Percentiles rank a stretch among this genome's conserved stretches.
Evolutionary conservation across 2,888 invertebrate species (phyloP).

Genomic region (Limnephilus lunatus): DNA sequence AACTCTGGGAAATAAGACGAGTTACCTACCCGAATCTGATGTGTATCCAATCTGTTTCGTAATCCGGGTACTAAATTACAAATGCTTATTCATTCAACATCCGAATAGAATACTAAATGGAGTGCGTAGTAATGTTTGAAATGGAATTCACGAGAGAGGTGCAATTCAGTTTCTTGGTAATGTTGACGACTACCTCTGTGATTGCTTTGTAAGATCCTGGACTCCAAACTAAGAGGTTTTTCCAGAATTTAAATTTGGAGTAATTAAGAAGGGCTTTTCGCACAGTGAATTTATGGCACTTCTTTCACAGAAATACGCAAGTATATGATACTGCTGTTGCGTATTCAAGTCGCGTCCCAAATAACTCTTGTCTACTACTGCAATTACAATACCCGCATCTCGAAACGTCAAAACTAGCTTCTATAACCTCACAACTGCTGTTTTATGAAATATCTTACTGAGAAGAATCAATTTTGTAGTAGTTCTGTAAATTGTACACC

Average conservation of each 20-base stretch:
- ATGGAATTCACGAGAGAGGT: not conserved
- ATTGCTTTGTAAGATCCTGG: not conserved
- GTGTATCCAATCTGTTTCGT: not conserved
- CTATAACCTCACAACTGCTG: no score
- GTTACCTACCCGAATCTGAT: not conserved
- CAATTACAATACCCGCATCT: no score
- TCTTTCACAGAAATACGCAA: no score
- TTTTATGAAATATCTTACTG: no score
- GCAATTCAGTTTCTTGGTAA: not conserved
- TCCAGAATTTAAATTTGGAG: not conserved
- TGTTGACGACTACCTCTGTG: not conserved
- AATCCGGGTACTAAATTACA: slow-evolving; percentile 19
- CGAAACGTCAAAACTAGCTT: no score
- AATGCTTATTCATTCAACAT: slow-evolving; percentile 4
- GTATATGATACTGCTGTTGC: no score
- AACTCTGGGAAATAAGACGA: not conserved
- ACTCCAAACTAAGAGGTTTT: not conserved
- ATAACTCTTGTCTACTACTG: no score
- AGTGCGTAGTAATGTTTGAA: slow-evolving; percentile 3
- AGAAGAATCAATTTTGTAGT: no score
- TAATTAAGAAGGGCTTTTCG: not conserved
- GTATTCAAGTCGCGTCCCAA: no score
- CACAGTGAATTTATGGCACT: no score
- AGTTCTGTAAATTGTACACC: no score
- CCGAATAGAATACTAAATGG: not conserved